Conservation (phyloP, 2,888 invertebrate species). For the Idaea aversata region DNA sequence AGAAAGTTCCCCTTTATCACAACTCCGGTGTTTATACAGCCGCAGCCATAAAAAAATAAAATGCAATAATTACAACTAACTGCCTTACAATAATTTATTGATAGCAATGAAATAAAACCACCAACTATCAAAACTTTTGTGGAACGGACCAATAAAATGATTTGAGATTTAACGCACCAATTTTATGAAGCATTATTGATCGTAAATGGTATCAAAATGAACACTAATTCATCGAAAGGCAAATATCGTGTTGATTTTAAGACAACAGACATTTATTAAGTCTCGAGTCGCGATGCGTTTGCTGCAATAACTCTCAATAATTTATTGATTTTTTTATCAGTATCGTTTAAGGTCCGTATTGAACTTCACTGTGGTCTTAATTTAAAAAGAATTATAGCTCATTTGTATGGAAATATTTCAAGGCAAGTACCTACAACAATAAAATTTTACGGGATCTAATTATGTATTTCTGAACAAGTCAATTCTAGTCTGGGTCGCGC, state of each 20-base stretch:
- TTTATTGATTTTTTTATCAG: too few relatives aligned
- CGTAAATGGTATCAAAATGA: slow-evolving; percentile 53
- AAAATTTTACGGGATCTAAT: too few relatives aligned
- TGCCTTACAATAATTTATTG: slow-evolving; percentile 18
- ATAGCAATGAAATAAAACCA: slow-evolving; percentile 15
- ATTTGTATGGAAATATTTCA: too few relatives aligned
- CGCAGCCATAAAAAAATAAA: slow-evolving; percentile 13
- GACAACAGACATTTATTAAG: slow-evolving; percentile 21
- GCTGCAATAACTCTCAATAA: too few relatives aligned
- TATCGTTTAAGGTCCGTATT: too few relatives aligned
- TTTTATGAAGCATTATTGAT: slow-evolving; percentile 50
- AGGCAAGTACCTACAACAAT: too few relatives aligned
- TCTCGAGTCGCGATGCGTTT: too few relatives aligned
- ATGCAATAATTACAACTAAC: slow-evolving; percentile 14
- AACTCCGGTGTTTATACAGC: background rate
- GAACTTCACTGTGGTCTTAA: too few relatives aligned
- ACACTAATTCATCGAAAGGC: slow-evolving; percentile 54
- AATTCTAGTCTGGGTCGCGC: too few relatives aligned
- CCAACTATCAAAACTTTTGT: slow-evolving; percentile 25
- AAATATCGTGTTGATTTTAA: slow-evolving; percentile 52
- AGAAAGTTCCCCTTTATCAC: background rate
- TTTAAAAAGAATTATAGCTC: too few relatives aligned
- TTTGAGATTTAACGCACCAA: slow-evolving; percentile 29
- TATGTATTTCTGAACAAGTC: too few relatives aligned
- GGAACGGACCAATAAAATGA: slow-evolving; percentile 30